Conservation (phyloP, 2,888 invertebrate genomes). For the Mechanitis messenoides region DNA sequence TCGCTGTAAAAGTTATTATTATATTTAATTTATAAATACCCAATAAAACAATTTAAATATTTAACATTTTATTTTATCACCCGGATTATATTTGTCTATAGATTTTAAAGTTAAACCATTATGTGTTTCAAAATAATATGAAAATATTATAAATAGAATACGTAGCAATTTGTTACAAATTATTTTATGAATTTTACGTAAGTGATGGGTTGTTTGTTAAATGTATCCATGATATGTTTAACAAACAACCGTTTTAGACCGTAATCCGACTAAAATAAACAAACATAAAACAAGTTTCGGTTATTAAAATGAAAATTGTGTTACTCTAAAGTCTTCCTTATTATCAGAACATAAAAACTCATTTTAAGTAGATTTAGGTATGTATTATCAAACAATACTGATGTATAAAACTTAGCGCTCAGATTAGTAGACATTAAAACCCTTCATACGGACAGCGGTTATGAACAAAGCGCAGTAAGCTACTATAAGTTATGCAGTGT, state of each 20-base stretch:
- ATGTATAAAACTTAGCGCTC: constrained; percentile 17
- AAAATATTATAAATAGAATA: no score
- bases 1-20: no score
- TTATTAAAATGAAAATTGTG: not conserved
- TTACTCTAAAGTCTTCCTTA: not conserved
- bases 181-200: no score
- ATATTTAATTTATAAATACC: no score
- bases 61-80: no score
- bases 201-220: no score
- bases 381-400: constrained; percentile 20
- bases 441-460: constrained; percentile 3
- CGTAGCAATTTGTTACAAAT: no score
- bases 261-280: constrained; percentile 9
- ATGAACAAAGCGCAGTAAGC: not conserved
- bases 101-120: no score
- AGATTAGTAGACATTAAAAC: constrained; percentile 17
- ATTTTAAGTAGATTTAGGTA: not conserved
- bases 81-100: no score
- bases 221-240: constrained; percentile 6
- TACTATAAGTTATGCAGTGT: not conserved
- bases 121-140: no score
- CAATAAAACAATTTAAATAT: no score
- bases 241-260: not conserved
- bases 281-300: constrained; percentile 13
- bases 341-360: not conserved